Base-by-base conservation (phyloP, 2,888 invertebrate species). In the Synanthedon myopaeformis region DNA sequence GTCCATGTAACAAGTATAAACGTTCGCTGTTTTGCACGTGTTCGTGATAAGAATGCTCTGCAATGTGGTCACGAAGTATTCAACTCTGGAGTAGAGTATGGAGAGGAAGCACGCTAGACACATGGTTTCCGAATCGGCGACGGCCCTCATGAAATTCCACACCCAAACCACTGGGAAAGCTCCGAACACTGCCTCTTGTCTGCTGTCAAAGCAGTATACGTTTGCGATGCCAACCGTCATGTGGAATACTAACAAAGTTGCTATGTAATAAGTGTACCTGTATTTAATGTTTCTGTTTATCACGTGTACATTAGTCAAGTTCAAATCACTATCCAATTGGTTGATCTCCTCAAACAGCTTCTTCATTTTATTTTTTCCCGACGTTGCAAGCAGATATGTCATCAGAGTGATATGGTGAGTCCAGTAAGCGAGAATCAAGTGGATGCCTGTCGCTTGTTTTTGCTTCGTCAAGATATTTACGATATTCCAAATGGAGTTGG, bases 1-100 rank as follows among this genome's bases (percentile, higher is more conserved):
- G n/a, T 52, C 52, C 42, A 35, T 52, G 28, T 54, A 54, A 23
- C 54, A 54, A 35, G 11, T 41, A 52, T 49, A 42, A 51, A 48
- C 11, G 42, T 17, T n/a, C 35, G 41, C 11, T 17, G 3, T 4
- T 1, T 11, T 45, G 45, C 3, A n/a, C 3, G 6, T 45, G 45
- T 45, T 45, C 14, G 6, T 14, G 45, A 0, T n/a, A n/a, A 13
- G 3, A 13, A 45, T 14, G 14, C 14, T 45, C 2, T 45, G n/a
- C 13, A 45, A 13, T 6, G 8, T 13, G 6, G 5, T 45, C 1
- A 45, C 10, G 17, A 49, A 19, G 19, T 51, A 19, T 5, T 10
- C 13, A 3, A 54, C 41, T 10, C 52, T 41, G 17, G 49, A 48
- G 12, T 48, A 10, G 1, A 54, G 42, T 11, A 54, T 49, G 4